phyloP scores from a whole-genome alignment of 2,888 invertebrate species.

The Ptychoptera albimana region DNA sequence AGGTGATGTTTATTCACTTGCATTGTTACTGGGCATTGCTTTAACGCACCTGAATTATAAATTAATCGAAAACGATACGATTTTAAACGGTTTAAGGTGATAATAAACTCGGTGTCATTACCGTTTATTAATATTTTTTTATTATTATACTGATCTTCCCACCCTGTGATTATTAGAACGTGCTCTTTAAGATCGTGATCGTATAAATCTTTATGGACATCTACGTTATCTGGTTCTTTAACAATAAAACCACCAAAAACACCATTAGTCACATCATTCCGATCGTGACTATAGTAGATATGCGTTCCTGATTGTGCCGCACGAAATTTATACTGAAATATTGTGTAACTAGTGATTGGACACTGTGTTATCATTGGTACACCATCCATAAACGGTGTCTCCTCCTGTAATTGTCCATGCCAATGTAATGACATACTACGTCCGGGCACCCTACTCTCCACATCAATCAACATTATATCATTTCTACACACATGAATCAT shows the following conservation, averaged over 20 bases:
- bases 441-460: slow-evolving; percentile 54
- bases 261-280: slow-evolving; percentile 50
- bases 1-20: slow-evolving; percentile 62
- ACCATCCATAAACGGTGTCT: slow-evolving; percentile 62
- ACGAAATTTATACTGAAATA: slow-evolving; percentile 62
- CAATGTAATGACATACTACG: slow-evolving; percentile 61
- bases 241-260: slow-evolving; percentile 56
- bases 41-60: slow-evolving; percentile 48
- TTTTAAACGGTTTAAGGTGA: not conserved
- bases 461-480: slow-evolving; percentile 60
- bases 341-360: slow-evolving; percentile 54
- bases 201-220: slow-evolving; percentile 44
- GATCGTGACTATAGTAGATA: slow-evolving; percentile 58
- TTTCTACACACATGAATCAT: slow-evolving; percentile 53
- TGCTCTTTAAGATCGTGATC: slow-evolving; percentile 56
- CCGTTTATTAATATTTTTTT: not conserved
- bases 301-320: slow-evolving; percentile 55
- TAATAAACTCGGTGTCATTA: no score
- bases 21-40: slow-evolving; percentile 64
- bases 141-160: slow-evolving; percentile 24
- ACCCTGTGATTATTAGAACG: slow-evolving; percentile 52
- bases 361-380: slow-evolving; percentile 65
- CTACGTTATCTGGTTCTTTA: slow-evolving; percentile 42
- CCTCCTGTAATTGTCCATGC: slow-evolving; percentile 57
- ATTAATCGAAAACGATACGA: slow-evolving; percentile 59